These are phyloP conservation scores for Mirounga angustirostris DNA, from an alignment of 2,113 vertebrate species.

Conservation along the genomic window DNA sequence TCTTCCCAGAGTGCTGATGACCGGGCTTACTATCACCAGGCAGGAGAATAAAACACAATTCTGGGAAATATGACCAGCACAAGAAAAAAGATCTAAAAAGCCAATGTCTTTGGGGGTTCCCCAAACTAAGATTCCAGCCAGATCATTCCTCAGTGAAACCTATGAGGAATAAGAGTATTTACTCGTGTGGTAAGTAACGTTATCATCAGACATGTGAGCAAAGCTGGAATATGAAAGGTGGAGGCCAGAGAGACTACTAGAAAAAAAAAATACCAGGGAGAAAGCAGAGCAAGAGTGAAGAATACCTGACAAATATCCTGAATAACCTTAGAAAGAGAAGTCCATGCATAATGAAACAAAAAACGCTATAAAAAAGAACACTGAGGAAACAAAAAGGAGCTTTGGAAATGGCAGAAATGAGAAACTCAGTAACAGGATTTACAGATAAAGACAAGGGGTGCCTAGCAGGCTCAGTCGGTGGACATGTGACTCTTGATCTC, in stretches of 20 bases:
- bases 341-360: background rate
- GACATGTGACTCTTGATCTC: background rate
- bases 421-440: background rate
- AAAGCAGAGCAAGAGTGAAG: background rate
- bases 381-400: background rate
- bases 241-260: background rate
- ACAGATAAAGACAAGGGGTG: background rate
- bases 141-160: background rate
- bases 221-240: background rate
- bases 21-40: background rate
- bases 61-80: background rate
- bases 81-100: background rate
- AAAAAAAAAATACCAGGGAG: background rate
- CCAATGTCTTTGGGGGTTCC: background rate
- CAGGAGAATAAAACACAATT: background rate
- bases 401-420: conserved; percentile 33
- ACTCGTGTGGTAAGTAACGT: background rate
- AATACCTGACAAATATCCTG: background rate
- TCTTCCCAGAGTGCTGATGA: background rate
- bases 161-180: background rate
- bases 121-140: background rate
- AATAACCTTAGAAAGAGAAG: background rate
- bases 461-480: background rate
- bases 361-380: background rate
- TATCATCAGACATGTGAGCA: background rate